Percentiles rank a stretch among this genome's conserved stretches.
Conservation (phyloP, 2,797 vertebrate genomes). For the Loriculus beryllinus region DNA sequence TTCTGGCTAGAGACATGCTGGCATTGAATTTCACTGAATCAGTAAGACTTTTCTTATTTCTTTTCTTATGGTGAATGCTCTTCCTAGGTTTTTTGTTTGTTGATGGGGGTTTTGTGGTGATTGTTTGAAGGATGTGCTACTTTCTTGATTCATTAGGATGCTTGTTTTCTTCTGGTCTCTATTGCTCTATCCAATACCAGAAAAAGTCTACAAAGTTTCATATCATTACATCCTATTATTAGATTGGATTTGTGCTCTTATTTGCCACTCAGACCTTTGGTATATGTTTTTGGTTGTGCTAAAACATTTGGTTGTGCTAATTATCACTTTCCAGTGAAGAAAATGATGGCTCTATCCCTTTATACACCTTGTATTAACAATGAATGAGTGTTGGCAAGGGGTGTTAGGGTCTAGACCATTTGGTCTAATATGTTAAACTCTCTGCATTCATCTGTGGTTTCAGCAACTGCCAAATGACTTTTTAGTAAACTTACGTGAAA, state of each 20-base stretch:
- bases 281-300: neutral
- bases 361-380: neutral
- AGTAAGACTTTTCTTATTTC: neutral
- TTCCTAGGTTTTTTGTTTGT: neutral
- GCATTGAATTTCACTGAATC: neutral
- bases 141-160: neutral
- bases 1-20: neutral
- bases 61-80: neutral
- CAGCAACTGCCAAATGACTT: neutral
- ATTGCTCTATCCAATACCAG: neutral
- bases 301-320: neutral
- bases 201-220: neutral
- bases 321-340: neutral
- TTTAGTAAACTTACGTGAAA: neutral
- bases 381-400: neutral
- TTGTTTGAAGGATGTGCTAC: neutral
- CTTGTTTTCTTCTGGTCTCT: neutral
- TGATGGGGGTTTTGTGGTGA: neutral
- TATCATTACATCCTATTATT: neutral
- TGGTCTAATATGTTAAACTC: neutral
- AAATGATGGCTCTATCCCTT: neutral
- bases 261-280: neutral
- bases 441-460: neutral
- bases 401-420: neutral
- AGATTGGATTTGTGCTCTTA: neutral